These are phyloP conservation scores for Pipa parva DNA, from an alignment of 2,113 vertebrate genomes.

Conservation along the genomic window DNA sequence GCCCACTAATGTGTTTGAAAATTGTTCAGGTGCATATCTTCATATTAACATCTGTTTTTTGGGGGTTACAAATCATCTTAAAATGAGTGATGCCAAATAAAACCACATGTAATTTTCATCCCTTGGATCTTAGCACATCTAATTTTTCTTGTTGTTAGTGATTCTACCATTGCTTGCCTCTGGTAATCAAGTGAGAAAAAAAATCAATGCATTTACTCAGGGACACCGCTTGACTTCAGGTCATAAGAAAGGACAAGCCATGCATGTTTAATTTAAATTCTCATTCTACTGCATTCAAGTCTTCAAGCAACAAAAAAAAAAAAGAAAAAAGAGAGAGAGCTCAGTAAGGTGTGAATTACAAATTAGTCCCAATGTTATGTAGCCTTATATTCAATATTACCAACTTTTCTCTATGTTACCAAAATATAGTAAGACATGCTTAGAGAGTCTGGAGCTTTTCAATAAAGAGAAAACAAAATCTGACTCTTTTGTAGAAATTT, in stretches of 20 bases:
- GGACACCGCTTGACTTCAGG: constrained; percentile 37
- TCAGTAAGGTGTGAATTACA: constrained; percentile 24
- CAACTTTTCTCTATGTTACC: constrained; percentile 13
- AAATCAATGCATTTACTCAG: constrained; percentile 40
- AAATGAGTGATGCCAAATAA: constrained; percentile 46
- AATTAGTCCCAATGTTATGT: constrained; percentile 12
- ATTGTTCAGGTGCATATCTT: constrained; percentile 52
- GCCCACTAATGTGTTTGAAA: constrained; percentile 53
- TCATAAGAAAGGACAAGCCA: constrained; percentile 32
- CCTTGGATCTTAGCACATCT: constrained; percentile 18
- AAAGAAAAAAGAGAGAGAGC: too few species aligned
- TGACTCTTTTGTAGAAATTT: too few species aligned
- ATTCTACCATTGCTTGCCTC: constrained; percentile 31
- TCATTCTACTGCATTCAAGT: constrained; percentile 19
- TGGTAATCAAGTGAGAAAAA: constrained; percentile 26
- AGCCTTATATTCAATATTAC: constrained; percentile 13
- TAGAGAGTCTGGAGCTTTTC: background rate
- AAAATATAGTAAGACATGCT: constrained; percentile 24
- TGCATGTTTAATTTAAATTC: constrained; percentile 39
- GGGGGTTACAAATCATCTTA: constrained; percentile 52
- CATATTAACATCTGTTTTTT: constrained; percentile 50
- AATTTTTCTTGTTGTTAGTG: constrained; percentile 24
- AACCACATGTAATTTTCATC: constrained; percentile 39
- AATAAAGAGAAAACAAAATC: constrained; percentile 4
- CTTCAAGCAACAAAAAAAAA: constrained; percentile 14